Evolutionary conservation across 30 jellyfish, hydroid and myxozoan genomes (phyloP), one percentile per base, ranked within the genome.

Genomic region (Sanderia malayensis): DNA sequence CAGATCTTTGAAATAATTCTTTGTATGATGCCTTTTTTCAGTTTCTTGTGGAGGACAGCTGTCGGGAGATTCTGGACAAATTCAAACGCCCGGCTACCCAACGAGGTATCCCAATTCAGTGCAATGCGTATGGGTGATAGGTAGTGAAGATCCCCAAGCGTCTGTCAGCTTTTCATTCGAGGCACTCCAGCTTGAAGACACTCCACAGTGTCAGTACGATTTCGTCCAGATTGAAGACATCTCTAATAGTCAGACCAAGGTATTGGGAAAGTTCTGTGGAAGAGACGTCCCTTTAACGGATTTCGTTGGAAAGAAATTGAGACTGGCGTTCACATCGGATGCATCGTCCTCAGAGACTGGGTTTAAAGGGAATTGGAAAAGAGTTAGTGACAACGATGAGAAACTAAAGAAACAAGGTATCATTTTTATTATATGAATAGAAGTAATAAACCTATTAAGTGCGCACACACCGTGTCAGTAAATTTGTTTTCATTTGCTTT

Each of bases 341-440:
- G 89, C 84, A 0, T 44, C 68, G 18, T 22, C 65, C 4, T 30
- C 31, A 13, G 69, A 30, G 17, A 63, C 67, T n/a, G 98, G 98
- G 18, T 92, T 92, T 61, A 71, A 73, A 67, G 70, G 82, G 29
- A 67, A 31, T n/a, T 92, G 98, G 98, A 30, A n/a, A 30, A 69
- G 31, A 33, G 61, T 19, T 4, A 79, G 60, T 4, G 17, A 27
- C 20, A 4, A 33, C 15, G 25, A 24, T 2, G 27, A 18, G 18
- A 4, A 11, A 8, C 3, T 9, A 18, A 24, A 49, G 27, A 19
- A 19, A 8, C 24, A 8, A 49, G 64, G 64, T 49, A 49, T 49
- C 18, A 4, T 18, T 61, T 61, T 65, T n/a, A n/a, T n/a, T n/a
- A n/a, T n/a, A n/a, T n/a, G n/a, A n/a, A n/a, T n/a, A n/a, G n/a